These are phyloP conservation scores for Castor canadensis DNA, from an alignment of 2,113 vertebrate species.

Conservation along the genomic window DNA sequence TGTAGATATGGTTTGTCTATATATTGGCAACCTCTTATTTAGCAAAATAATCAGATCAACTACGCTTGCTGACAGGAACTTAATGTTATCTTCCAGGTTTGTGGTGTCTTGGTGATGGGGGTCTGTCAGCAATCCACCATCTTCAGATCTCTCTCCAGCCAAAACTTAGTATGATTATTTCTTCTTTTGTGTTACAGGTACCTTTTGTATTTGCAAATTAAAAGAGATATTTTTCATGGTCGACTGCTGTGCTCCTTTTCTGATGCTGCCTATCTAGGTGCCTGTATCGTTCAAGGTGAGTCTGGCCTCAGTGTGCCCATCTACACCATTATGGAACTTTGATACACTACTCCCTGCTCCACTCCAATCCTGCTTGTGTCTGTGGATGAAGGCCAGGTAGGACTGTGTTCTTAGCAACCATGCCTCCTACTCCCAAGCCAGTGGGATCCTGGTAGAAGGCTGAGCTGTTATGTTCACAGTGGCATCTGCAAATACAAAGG, in stretches of 20 bases:
- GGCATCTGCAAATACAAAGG: neutral
- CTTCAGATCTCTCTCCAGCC: too few species aligned
- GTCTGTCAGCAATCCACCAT: too few species aligned
- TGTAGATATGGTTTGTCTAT: too few species aligned
- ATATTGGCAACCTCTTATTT: too few species aligned
- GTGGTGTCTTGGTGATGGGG: too few species aligned
- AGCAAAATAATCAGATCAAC: too few species aligned
- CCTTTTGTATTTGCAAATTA: conserved; percentile 96
- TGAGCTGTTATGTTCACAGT: neutral
- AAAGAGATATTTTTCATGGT: conserved; percentile 98
- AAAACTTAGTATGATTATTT: neutral
- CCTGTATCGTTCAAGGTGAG: conserved; percentile 97
- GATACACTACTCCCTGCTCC: too few species aligned
- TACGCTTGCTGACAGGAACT: too few species aligned
- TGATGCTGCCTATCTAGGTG: conserved; percentile 96
- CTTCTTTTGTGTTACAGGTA: conserved; percentile 88
- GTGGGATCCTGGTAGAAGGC: neutral
- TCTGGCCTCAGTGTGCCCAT: neutral
- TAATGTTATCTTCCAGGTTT: too few species aligned
- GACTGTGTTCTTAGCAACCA: neutral
- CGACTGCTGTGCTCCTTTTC: conserved; percentile 96
- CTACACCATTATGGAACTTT: rapidly evolving
- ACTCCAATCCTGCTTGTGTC: too few species aligned
- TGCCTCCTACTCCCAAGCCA: neutral
- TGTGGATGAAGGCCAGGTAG: neutral